These are phyloP conservation scores for Mus spretus DNA, from an alignment of 2,797 vertebrate species.

Conservation along the genomic window DNA sequence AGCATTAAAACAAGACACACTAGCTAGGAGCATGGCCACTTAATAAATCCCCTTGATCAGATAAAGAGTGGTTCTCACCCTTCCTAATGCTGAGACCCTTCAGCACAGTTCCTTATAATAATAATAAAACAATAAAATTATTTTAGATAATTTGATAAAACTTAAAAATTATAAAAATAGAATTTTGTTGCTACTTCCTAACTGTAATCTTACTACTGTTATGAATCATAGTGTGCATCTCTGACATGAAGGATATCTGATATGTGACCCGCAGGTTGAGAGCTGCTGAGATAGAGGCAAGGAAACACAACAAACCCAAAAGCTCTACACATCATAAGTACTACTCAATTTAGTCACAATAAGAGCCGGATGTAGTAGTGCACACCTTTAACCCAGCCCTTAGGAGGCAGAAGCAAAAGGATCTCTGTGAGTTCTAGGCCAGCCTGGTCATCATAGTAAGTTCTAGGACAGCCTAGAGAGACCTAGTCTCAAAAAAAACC, in stretches of 20 bases:
- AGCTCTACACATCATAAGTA: background rate
- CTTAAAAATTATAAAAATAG: background rate
- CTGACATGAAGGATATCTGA: background rate
- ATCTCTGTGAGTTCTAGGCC: background rate
- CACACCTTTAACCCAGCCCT: background rate
- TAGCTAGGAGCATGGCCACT: slow-evolving; percentile 27
- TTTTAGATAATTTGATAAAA: background rate
- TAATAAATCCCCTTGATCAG: background rate
- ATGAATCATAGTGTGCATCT: background rate
- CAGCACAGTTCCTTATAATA: background rate
- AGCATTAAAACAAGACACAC: slow-evolving; percentile 57
- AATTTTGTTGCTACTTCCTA: background rate
- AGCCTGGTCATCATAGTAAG: background rate
- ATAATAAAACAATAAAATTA: background rate
- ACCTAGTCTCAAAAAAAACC: background rate
- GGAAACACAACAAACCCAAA: background rate
- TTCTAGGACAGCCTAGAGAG: background rate
- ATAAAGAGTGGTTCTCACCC: background rate
- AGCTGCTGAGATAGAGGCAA: background rate
- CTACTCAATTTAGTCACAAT: background rate
- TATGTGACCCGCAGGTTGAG: background rate
- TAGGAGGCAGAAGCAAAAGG: background rate
- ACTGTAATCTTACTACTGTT: background rate
- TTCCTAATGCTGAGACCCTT: background rate
- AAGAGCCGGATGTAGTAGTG: too few relatives aligned